Percentiles rank a stretch among this genome's conserved stretches.
These are phyloP conservation scores for Rattus rattus DNA, from an alignment of 2,113 vertebrate species.

Conservation along the genomic window DNA sequence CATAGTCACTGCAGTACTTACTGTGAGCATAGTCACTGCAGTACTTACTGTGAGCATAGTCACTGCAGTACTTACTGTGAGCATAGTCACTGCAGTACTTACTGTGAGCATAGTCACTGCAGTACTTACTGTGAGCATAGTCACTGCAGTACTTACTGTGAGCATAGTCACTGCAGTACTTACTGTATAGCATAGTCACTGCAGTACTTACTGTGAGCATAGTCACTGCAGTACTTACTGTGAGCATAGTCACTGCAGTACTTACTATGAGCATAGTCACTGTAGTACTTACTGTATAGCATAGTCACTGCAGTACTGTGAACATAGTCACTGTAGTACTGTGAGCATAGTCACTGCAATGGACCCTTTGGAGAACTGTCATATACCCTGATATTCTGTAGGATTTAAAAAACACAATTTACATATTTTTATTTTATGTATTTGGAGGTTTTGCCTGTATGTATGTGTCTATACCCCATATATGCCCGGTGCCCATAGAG, in stretches of 20 bases:
- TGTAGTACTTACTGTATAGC: not conserved
- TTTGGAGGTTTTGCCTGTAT: not conserved
- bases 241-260: not conserved
- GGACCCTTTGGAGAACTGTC: not conserved
- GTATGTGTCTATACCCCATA: not conserved
- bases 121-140: no score
- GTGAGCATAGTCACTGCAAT: not conserved
- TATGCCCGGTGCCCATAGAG: not conserved
- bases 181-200: not conserved
- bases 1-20: not conserved
- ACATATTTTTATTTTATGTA: not conserved
- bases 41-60: not conserved
- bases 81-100: not conserved
- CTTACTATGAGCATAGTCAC: not conserved
- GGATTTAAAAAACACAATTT: not conserved
- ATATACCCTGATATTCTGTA: no score
- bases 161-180: no score
- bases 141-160: not conserved
- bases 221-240: not conserved
- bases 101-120: no score
- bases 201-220: not conserved
- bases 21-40: not conserved
- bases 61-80: not conserved
- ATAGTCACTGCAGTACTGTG: not conserved
- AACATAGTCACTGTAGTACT: not conserved